Base-by-base conservation (phyloP, 2,888 invertebrate genomes). In the Trichogramma dendrolimi region DNA sequence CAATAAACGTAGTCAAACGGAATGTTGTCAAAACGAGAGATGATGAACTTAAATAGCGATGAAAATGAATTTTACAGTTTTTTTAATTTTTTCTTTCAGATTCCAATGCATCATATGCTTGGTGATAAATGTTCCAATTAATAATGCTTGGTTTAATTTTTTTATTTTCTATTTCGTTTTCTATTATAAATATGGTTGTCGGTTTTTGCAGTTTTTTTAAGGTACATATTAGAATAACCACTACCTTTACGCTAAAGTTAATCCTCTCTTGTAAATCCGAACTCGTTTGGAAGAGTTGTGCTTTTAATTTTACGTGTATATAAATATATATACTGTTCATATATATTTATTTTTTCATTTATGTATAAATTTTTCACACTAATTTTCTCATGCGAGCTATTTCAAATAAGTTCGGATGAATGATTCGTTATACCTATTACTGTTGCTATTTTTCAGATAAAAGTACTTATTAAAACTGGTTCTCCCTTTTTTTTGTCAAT, bases 121-220 rank as follows among this genome's bases (percentile, higher is more conserved):
- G 27, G 27, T 6, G n/a, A 14, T 40, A 14, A 54, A 43, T 27
- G 40, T 44, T 44, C n/a, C 6, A 27, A 54, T 44, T 43, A 54
- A 54, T 44, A 10, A 54, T 61, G 57, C 57, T 59, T 38, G 44
- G 44, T 58, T 58, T 52, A 58, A 50, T 62, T 65, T 60, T 55
- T 59, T 59, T 61, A 56, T 47, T 7, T 4, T 60, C 46, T 46
- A 50, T 39, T 39, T 46, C 39, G 8, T 8, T 42, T 54, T 61
- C 27, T 48, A 41, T 60, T 65, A 65, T 58, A 60, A 62, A 65
- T 65, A 65, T 60, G 61, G 47, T 56, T 56, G 46, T 56, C 59
- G 64, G 56, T 61, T 50, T 40, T 62, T 48, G 62, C 46, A 49
- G 56, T 55, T 49, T 47, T 52, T 60, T 65, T 52, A 43, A 51